Percentiles rank a stretch among this genome's conserved stretches.
Conservation (phyloP, 1,140 invertebrate species). For the Caenorhabditis latens region DNA sequence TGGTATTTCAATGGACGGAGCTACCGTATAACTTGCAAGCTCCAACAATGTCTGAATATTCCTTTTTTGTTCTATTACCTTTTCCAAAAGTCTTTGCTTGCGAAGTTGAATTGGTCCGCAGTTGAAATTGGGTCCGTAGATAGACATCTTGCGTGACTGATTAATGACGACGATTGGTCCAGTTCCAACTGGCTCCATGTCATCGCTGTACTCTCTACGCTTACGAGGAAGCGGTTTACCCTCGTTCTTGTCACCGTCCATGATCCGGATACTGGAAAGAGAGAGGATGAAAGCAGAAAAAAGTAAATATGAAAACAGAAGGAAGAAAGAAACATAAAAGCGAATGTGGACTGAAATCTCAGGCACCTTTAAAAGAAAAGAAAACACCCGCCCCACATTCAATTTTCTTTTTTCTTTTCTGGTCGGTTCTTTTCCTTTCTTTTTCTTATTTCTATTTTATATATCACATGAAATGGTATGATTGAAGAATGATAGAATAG, state of each 20-base stretch:
- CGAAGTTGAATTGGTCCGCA: conserved; percentile 17
- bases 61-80: not conserved
- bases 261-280: conserved; percentile 5
- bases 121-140: conserved; percentile 25
- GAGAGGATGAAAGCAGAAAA: not conserved
- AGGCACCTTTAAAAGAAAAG: not conserved
- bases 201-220: not conserved
- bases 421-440: not conserved
- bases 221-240: not conserved
- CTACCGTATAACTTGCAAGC: too few relatives aligned
- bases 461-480: conserved; percentile 2
- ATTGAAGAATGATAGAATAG: not conserved
- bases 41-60: too few relatives aligned
- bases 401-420: conserved; percentile 31
- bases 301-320: not conserved
- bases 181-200: not conserved
- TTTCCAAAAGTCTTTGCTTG: not conserved
- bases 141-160: conserved; percentile 20
- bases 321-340: not conserved
- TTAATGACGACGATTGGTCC: not conserved
- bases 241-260: conserved; percentile 30
- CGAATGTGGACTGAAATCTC: not conserved
- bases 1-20: too few relatives aligned
- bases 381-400: conserved; percentile 20
- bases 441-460: not conserved